Conservation (phyloP, 2,888 invertebrate species). For the Cecidostiba fungosa region DNA sequence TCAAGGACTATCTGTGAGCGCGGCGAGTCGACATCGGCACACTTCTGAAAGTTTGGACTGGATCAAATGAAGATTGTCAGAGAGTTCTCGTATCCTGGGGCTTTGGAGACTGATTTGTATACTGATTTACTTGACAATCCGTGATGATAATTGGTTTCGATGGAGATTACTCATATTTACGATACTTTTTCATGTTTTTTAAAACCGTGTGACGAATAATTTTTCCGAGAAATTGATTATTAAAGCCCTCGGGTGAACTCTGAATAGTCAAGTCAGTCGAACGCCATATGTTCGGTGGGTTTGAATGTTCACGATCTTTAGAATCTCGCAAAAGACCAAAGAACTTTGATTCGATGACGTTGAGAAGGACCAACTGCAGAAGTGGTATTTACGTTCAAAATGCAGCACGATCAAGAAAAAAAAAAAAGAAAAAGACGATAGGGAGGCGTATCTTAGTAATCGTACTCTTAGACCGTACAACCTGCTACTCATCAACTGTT, state of each 20-base stretch:
- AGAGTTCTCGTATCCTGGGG: neutral
- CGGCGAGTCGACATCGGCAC: neutral
- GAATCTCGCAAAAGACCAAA: slow-evolving; percentile 20
- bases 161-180: neutral
- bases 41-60: neutral
- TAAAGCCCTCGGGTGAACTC: neutral
- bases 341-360: slow-evolving; percentile 23
- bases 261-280: neutral
- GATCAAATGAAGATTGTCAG: neutral
- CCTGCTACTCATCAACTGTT: slow-evolving; percentile 55
- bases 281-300: neutral
- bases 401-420: slow-evolving; percentile 59
- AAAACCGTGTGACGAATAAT: neutral
- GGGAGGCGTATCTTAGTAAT: slow-evolving; percentile 54
- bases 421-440: slow-evolving; percentile 33
- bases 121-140: slow-evolving; percentile 6
- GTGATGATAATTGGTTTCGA: neutral
- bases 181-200: slow-evolving; percentile 6
- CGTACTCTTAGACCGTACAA: slow-evolving; percentile 52
- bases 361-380: slow-evolving; percentile 45
- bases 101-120: neutral
- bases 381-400: slow-evolving; percentile 55
- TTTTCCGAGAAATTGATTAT: neutral
- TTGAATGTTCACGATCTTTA: slow-evolving; percentile 25
- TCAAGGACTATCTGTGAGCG: slow-evolving; percentile 41